Evolutionary conservation across 2,797 vertebrate genomes (phyloP).

Genomic region (Cyprinella venusta): DNA sequence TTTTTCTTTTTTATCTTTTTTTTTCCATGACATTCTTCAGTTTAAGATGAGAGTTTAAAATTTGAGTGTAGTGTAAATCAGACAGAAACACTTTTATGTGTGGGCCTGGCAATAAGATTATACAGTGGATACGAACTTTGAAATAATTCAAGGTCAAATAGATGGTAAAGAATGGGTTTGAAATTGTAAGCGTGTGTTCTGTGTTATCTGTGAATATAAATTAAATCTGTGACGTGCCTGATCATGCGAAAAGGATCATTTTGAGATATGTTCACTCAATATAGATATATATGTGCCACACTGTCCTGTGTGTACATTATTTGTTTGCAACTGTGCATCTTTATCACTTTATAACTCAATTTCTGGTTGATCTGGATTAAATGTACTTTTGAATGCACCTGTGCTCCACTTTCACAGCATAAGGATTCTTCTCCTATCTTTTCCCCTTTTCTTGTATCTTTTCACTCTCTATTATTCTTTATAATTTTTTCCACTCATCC

Average conservation of each 20-base stretch:
- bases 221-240: conserved; percentile 8
- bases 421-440: conserved; percentile 23
- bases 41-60: conserved; percentile 63
- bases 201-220: conserved; percentile 50
- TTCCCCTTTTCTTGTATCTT: conserved; percentile 27
- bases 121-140: conserved; percentile 57
- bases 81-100: conserved; percentile 66
- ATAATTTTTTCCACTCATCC: conserved; percentile 18
- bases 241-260: conserved; percentile 18
- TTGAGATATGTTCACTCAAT: conserved; percentile 21
- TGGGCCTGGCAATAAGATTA: conserved; percentile 62
- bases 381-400: not conserved
- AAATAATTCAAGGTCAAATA: conserved; percentile 52
- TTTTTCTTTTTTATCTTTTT: too few species aligned
- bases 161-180: conserved; percentile 38
- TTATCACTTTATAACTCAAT: not conserved
- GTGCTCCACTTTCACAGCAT: conserved; percentile 15
- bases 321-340: conserved; percentile 30
- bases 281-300: conserved; percentile 23
- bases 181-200: conserved; percentile 26
- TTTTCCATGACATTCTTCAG: not conserved
- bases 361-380: not conserved
- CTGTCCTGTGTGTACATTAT: conserved; percentile 25
- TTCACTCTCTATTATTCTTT: conserved; percentile 12
- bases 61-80: conserved; percentile 65